These are phyloP conservation scores for Pseudorhiza aurosa DNA, from an alignment of 30 jellyfish, hydroid and myxozoan genomes.

Conservation along the genomic window DNA sequence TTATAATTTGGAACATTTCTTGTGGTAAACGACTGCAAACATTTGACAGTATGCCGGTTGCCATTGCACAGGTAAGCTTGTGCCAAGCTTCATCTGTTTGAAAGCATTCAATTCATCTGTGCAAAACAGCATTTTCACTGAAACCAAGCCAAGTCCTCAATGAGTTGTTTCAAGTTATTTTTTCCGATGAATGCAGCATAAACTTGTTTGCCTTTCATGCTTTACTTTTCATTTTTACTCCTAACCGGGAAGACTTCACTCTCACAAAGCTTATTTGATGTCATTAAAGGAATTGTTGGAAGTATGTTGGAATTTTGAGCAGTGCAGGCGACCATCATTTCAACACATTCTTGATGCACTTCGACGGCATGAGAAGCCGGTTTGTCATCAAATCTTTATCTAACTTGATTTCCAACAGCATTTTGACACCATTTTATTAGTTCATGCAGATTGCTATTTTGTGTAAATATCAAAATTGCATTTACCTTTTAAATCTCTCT, in stretches of 20 bases:
- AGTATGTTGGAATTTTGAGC: slow-evolving; percentile 64
- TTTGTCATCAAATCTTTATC: too few relatives aligned
- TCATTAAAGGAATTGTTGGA: slow-evolving; percentile 51
- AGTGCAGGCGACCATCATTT: slow-evolving; percentile 60
- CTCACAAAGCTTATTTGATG: not conserved
- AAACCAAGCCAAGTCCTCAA: too few relatives aligned
- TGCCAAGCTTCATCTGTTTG: too few relatives aligned
- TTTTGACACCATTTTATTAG: too few relatives aligned
- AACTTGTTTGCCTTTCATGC: not conserved
- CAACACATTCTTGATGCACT: slow-evolving; percentile 69
- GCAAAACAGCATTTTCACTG: too few relatives aligned
- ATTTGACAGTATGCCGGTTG: slow-evolving; percentile 15
- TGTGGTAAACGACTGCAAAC: slow-evolving; percentile 31
- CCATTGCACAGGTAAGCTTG: slow-evolving; percentile 26
- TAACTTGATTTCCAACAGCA: too few relatives aligned
- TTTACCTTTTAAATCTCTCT: too few relatives aligned
- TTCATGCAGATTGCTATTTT: too few relatives aligned
- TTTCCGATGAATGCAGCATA: not conserved
- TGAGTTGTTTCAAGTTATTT: too few relatives aligned
- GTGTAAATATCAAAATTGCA: too few relatives aligned
- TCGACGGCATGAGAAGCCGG: slow-evolving; percentile 69
- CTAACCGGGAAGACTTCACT: not conserved
- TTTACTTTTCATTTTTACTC: not conserved
- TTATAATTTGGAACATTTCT: slow-evolving; percentile 65
- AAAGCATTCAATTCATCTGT: too few relatives aligned